These are phyloP conservation scores for Gyrodactylus salaris DNA, from an alignment of 1,140 invertebrate species.

Conservation along the genomic window DNA sequence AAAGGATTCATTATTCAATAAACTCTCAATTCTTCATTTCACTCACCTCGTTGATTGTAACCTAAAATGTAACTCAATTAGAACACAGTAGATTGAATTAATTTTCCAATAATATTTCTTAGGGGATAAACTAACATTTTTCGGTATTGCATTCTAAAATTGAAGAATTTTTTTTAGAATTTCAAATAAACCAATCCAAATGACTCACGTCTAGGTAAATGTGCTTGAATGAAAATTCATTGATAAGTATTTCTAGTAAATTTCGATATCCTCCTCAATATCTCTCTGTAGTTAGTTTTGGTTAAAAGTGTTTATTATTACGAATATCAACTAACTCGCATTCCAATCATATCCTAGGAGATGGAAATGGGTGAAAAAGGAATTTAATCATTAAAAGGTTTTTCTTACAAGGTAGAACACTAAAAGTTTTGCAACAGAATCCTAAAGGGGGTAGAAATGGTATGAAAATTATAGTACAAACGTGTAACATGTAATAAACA, in stretches of 20 bases:
- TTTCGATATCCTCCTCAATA: no score
- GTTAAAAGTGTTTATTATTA: not conserved
- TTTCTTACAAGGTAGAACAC: not conserved
- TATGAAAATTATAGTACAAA: no score
- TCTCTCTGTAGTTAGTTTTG: no score
- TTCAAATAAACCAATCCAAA: not conserved
- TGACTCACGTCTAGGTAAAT: not conserved
- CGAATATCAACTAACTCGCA: not conserved
- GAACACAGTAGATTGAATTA: no score
- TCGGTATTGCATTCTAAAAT: not conserved
- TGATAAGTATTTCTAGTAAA: no score
- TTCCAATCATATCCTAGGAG: not conserved
- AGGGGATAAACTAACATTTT: not conserved
- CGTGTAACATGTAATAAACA: no score
- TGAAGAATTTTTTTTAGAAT: not conserved
- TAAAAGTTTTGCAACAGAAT: not conserved
- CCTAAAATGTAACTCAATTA: no score
- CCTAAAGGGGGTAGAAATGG: not conserved
- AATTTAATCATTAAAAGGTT: not conserved
- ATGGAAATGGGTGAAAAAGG: not conserved
- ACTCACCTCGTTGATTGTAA: not conserved
- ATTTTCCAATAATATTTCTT: no score
- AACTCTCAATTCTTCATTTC: no score
- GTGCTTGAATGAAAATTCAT: not conserved
- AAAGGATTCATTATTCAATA: not conserved